Evolutionary conservation across 2,888 invertebrate genomes (phyloP).

Genomic region (Halocaridina rubra): DNA sequence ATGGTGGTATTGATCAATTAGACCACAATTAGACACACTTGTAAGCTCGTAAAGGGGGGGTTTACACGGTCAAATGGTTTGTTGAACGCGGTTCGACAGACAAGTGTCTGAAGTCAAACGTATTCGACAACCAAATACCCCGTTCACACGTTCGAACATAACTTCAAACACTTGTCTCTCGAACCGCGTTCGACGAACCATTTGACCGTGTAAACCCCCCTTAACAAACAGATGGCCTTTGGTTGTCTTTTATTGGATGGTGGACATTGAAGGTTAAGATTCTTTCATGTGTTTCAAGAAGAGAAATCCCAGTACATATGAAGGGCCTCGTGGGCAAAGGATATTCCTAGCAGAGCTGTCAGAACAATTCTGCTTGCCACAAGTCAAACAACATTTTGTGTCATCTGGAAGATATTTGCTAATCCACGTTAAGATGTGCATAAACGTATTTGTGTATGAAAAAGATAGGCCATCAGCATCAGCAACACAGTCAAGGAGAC

Average conservation of each 20-base stretch:
- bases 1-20: background rate
- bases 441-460: too few relatives aligned
- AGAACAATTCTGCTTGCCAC: background rate
- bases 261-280: background rate
- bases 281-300: background rate
- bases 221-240: conserved; percentile 3
- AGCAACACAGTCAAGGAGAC: too few relatives aligned
- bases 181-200: too few relatives aligned
- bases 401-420: background rate
- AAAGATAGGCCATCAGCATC: too few relatives aligned
- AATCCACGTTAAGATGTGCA: too few relatives aligned
- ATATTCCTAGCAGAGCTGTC: background rate
- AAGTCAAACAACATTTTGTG: background rate
- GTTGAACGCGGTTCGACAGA: too few relatives aligned
- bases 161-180: too few relatives aligned
- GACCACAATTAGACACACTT: background rate
- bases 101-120: too few relatives aligned
- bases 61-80: too few relatives aligned
- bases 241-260: background rate
- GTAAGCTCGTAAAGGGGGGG: background rate
- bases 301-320: background rate
- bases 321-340: background rate
- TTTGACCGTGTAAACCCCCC: too few relatives aligned
- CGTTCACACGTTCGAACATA: too few relatives aligned
- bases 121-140: too few relatives aligned